These are phyloP conservation scores for Thunnus albacares DNA, from an alignment of 2,797 vertebrate species.

Conservation along the genomic window DNA sequence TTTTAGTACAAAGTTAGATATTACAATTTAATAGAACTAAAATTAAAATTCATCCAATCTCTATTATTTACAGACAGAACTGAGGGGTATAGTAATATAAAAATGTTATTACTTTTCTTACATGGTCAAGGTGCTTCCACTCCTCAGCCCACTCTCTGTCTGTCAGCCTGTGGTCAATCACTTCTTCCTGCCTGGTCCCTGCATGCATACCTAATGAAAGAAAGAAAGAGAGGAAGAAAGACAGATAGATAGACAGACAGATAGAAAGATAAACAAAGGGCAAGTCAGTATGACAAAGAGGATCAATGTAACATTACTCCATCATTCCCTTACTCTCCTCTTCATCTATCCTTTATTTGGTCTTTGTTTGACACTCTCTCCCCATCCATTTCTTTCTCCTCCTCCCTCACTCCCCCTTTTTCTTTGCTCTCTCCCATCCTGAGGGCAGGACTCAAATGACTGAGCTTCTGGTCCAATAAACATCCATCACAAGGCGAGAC, in stretches of 20 bases:
- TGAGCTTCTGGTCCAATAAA: conserved; percentile 73
- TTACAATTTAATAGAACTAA: neutral
- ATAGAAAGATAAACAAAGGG: conserved; percentile 58
- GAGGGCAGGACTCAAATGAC: conserved; percentile 69
- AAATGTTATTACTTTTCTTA: conserved; percentile 92
- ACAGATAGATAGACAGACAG: conserved; percentile 29
- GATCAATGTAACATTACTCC: conserved; percentile 29
- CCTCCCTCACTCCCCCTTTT: conserved; percentile 6
- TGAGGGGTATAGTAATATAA: conserved; percentile 86
- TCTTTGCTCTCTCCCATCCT: conserved; percentile 47
- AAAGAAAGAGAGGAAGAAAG: neutral
- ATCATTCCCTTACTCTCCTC: conserved; percentile 27
- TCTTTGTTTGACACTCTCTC: conserved; percentile 33
- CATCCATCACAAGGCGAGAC: conserved; percentile 79
- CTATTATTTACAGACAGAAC: conserved; percentile 61
- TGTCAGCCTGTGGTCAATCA: conserved; percentile 97
- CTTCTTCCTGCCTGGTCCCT: conserved; percentile 94
- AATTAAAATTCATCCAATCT: conserved; percentile 4
- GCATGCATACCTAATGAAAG: conserved; percentile 86
- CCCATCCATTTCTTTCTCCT: conserved; percentile 41
- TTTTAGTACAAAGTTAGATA: neutral
- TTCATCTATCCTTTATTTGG: conserved; percentile 37
- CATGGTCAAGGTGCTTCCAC: conserved; percentile 99
- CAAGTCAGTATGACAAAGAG: conserved; percentile 51
- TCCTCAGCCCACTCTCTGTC: conserved; percentile 99